Percentiles rank a stretch among this genome's conserved stretches.
These are phyloP conservation scores for Vulpes lagopus DNA, from an alignment of 2,113 vertebrate species.

Conservation along the genomic window DNA sequence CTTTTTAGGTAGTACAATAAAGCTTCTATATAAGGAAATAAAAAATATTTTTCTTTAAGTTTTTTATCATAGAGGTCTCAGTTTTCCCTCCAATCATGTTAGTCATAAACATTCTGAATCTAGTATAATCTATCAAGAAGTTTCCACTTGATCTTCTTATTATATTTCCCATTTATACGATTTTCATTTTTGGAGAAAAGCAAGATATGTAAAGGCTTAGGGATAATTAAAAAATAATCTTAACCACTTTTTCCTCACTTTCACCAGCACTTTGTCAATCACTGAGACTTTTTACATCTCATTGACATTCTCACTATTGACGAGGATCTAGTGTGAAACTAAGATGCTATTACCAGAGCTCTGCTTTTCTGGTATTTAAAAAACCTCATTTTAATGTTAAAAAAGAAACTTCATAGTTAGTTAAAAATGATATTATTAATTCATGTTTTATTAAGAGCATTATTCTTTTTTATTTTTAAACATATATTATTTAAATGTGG, in stretches of 20 bases:
- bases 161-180: neutral
- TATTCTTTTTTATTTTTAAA: slow-evolving; percentile 58
- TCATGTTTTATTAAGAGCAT: slow-evolving; percentile 56
- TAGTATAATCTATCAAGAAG: neutral
- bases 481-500: slow-evolving; percentile 66
- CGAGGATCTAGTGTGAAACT: neutral
- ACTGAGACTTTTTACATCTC: neutral
- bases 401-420: slow-evolving; percentile 23
- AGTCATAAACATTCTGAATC: neutral
- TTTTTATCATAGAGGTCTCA: neutral
- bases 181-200: slow-evolving; percentile 38
- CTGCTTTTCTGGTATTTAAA: neutral
- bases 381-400: neutral
- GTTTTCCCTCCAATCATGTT: neutral
- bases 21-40: neutral
- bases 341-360: neutral
- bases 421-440: slow-evolving; percentile 23
- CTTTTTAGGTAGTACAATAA: neutral
- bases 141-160: neutral
- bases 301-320: neutral
- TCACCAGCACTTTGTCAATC: neutral
- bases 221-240: neutral
- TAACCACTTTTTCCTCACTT: neutral
- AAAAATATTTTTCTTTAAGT: neutral
- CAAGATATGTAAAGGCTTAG: neutral